Evolutionary conservation across 2,797 vertebrate genomes (phyloP), one percentile per base, ranked within the genome.

Genomic region (Microcaecilia unicolor): DNA sequence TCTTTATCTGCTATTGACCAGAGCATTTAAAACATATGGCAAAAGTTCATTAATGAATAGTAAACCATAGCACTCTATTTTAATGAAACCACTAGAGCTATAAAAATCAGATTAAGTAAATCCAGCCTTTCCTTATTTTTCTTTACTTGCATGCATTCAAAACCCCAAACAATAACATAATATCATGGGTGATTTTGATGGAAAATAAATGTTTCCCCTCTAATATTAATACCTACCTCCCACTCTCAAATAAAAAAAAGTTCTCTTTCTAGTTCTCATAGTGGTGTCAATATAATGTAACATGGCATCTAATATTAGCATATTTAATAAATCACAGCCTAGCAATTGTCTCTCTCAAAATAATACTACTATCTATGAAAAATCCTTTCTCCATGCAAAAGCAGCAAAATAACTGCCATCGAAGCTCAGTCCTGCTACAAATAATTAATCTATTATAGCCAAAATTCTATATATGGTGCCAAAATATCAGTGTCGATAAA

Each of bases 31-130:
- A 84, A 87, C 91, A 94, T 92, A 93, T 91, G 91, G 89, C 84
- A 84, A 78, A 80, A 87, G 86, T 90, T 96, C 89, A 89, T 92
- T 97, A 97, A 98, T 92, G 89, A 96, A 85, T 76, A 80, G 77
- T 67, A 85, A 84, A 80, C 90, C 84, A 83, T 81, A 81, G 78
- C 67, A 70, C 79, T 90, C 81, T 89, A 85, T 83, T 92, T 92
- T 97, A 93, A 95, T 95, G 90, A 97, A 92, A 94, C 85, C 86
- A 83, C 90, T 95, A 87, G 89, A 93, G 91, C 84, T 85, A 87
- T 89, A 84, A 92, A 89, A 84, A 79, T 80, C 76, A 80, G 76
- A 81, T 80, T 80, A 78, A 74, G 67, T 69, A 76, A 80, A 83
- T 81, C 72, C 63, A 72, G 38, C 16, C 47, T 64, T 52, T 31